These are phyloP conservation scores for Syngnathoides biaculeatus DNA, from an alignment of 2,113 vertebrate species.

Conservation along the genomic window DNA sequence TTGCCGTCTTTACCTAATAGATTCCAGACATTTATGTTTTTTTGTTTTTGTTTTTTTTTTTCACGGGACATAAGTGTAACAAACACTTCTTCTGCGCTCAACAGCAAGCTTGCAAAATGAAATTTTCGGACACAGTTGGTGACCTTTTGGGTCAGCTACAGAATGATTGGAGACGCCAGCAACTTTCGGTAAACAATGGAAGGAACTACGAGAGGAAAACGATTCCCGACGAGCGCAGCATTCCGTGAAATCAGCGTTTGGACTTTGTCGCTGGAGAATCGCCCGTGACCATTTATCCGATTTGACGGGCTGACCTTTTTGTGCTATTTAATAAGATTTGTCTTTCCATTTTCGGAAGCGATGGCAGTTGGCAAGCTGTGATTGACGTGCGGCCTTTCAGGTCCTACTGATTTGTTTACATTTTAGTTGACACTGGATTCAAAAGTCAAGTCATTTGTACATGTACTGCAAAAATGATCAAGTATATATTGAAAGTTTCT, in stretches of 20 bases:
- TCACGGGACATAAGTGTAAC: not conserved
- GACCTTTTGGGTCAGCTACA: conserved; percentile 45
- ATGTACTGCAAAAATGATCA: too few relatives aligned
- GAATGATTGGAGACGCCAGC: conserved; percentile 36
- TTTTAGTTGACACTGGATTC: too few relatives aligned
- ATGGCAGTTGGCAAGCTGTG: not conserved
- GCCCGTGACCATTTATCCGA: not conserved
- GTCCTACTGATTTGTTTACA: too few relatives aligned
- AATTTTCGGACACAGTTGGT: conserved; percentile 32
- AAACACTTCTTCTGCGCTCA: conserved; percentile 22
- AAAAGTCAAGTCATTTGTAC: too few relatives aligned
- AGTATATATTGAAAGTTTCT: too few relatives aligned
- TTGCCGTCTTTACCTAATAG: not conserved
- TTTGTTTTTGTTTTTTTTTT: too few relatives aligned
- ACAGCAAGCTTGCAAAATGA: conserved; percentile 16
- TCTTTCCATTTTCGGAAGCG: not conserved
- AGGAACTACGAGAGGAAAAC: conserved; percentile 18
- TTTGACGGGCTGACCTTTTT: conserved; percentile 15
- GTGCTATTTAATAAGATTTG: not conserved
- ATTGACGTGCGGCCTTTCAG: not conserved
- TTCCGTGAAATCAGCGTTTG: conserved; percentile 46
- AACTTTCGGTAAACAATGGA: conserved; percentile 38
- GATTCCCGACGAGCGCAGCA: conserved; percentile 39
- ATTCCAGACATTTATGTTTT: not conserved
- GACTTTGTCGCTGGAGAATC: conserved; percentile 2